Conservation (phyloP, 2,113 vertebrate genomes). For the Poeciliopsis turrubarensis region DNA sequence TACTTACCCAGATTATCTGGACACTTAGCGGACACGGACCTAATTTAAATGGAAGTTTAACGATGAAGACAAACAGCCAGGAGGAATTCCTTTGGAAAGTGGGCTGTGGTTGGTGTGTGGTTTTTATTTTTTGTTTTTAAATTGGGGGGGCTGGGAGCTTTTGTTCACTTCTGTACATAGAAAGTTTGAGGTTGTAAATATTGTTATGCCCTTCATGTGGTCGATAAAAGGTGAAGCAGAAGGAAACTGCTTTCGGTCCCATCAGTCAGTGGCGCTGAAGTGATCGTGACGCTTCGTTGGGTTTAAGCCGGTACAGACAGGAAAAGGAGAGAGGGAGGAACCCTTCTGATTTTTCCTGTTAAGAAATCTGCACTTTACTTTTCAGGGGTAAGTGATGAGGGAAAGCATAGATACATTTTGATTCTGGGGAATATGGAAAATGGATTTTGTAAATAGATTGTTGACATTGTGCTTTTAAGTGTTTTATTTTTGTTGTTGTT, state of each 20-base stretch:
- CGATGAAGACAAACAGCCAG: conserved; percentile 30
- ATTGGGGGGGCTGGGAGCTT: background rate
- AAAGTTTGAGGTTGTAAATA: conserved; percentile 12
- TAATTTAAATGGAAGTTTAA: conserved; percentile 34
- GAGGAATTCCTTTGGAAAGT: conserved; percentile 16
- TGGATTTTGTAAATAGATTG: conserved; percentile 24
- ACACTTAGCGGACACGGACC: conserved; percentile 17
- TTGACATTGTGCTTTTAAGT: conserved; percentile 13
- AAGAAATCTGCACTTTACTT: conserved; percentile 74
- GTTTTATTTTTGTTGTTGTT: no score
- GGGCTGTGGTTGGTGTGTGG: background rate
- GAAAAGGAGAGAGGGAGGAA: background rate
- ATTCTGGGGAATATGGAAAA: conserved; percentile 11
- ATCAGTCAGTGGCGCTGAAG: conserved; percentile 1
- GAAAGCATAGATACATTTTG: conserved; percentile 26
- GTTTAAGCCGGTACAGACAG: conserved; percentile 8
- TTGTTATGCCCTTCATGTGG: conserved; percentile 21
- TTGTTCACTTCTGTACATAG: conserved; percentile 15
- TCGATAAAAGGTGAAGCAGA: conserved; percentile 23
- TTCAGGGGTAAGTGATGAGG: conserved; percentile 25
- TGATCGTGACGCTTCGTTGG: background rate
- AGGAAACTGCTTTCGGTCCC: background rate
- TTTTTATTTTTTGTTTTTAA: conserved; percentile 23
- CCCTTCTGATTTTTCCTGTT: conserved; percentile 44
- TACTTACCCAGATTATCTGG: conserved; percentile 30